Base-by-base conservation (phyloP, 2,797 vertebrate species). In the Euphonia xanthogaster region DNA sequence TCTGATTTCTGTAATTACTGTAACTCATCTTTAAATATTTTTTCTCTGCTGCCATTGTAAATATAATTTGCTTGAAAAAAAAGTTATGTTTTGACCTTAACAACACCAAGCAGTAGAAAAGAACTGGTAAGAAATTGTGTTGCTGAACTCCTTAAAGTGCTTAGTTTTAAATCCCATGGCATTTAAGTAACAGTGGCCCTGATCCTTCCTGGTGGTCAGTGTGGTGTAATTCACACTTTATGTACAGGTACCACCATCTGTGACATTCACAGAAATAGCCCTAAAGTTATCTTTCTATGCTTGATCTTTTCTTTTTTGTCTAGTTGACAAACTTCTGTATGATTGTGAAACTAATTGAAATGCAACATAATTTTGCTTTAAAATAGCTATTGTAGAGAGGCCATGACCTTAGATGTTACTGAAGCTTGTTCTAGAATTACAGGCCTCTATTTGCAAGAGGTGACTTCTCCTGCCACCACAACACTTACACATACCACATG, bases 221-320 rank as follows among this genome's bases (percentile, higher is more conserved):
- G 42, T 60, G n/a, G 6, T 53, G 13, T 20, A 71, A 27, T 62
- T 72, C 39, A 30, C 61, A 70, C 11, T 14, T 83, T 22, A 17
- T 1, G 2, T 65, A 35, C 54, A 8, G 8, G 14, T 45, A 12
- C 12, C 10, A 39, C 7, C 0, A 6, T 42, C 33, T 33, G 30
- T 65, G 30, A 45, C 3, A 4, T 37, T 61, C 44, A 63, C 3
- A 90, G 86, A 60, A 54, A n/a, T 6, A 71, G n/a, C 37, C 18
- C 40, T 42, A 22, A 58, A 10, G 6, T 72, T 68, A 37, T 61
- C 20, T 48, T 72, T 57, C 8, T 68, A 3, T 47, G 54, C 13
- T 91, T 63, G 21, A 3, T 18, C 61, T 23, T 23, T 25, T 6
- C 35, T 67, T 65, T 78, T 37, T 39, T 1, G 2, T 45, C 58